Evolutionary conservation across 2,113 vertebrate genomes (phyloP), one percentile per base, ranked within the genome.

Genomic region (Uria lomvia): DNA sequence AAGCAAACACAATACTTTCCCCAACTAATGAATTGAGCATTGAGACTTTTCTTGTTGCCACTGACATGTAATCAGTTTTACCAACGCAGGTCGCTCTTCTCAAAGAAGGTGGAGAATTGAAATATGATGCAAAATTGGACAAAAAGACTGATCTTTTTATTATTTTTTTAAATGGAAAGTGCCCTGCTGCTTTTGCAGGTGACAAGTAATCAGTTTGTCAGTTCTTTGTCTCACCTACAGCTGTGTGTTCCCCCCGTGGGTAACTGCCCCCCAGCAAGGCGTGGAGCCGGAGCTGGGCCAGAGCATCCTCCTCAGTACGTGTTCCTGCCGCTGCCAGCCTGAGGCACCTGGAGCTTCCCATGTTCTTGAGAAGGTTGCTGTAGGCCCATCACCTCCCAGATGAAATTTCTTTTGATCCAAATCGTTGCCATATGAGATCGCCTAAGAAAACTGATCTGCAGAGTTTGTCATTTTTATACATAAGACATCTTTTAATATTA

Each of bases 401-500:
- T 73, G 42, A 30, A 40, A 34, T 52, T n/a, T 32, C 42, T 30
- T 59, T 40, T 21, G 18, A 50, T 43, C 23, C 9, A 43, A 11
- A 30, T 82, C 40, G 52, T 36, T 58, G 20, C 20, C 30, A 34
- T 76, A 17, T 19, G 29, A 70, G 20, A 27, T 38, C 38, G 45
- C 19, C 24, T 5, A 47, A n/a, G 65, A 22, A 58, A 50, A 38
- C 7, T 13, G n/a, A 49, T 36, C 27, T 53, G 40, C 40, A 42
- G 36, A n/a, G 18, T 68, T 56, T 0, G 1, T 79, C 0, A 1
- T 2, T 12, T 52, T 47, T 34, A 38, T 66, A 8, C 2, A 0
- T 22, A 26, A n/a, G 21, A 42, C 21, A 3, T 38, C 11, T 59
- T 79, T 52, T 73, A 67, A 32, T 42, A 42, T 8, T n/a, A 32